Evolutionary conservation across 2,888 invertebrate species (phyloP).

Genomic region (Linyphia triangularis): DNA sequence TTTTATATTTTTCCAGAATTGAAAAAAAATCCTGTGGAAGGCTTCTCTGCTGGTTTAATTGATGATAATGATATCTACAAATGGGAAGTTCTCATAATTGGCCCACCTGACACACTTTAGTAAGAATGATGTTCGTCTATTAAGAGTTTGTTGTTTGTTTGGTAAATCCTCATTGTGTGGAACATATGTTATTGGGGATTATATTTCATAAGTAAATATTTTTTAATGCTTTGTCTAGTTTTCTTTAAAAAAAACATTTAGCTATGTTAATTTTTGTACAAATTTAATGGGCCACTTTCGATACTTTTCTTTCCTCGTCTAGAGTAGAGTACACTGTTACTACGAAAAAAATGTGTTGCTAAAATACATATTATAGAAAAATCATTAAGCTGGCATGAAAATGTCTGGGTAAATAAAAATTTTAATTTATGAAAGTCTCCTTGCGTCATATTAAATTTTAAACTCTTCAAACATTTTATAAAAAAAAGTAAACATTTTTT

Average conservation of each 20-base stretch:
- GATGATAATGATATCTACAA: slow-evolving; percentile 99
- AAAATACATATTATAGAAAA: too few species aligned
- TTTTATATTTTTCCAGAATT: too few species aligned
- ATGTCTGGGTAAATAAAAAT: too few species aligned
- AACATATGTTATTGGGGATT: background rate
- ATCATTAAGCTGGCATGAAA: too few species aligned
- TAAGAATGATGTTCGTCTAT: slow-evolving; percentile 82
- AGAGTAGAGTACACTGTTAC: too few species aligned
- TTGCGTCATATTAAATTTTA: too few species aligned
- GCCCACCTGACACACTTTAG: slow-evolving; percentile 99
- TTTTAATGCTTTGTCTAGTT: background rate
- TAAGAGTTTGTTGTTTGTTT: background rate
- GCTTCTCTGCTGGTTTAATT: slow-evolving; percentile 99
- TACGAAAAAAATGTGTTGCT: too few species aligned
- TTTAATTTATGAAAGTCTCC: too few species aligned
- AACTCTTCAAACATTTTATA: too few species aligned
- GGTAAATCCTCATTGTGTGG: background rate
- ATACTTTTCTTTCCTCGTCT: too few species aligned
- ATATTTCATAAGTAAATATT: background rate
- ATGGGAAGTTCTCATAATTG: slow-evolving; percentile 99
- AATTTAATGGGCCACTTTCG: too few species aligned
- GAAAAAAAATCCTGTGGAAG: slow-evolving; percentile 99
- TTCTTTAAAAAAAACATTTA: background rate
- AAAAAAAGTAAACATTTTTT: too few species aligned
- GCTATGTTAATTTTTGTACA: slow-evolving; percentile 1